A percentile compares a stretch with the other conserved stretches of the same genome.
Conservation (phyloP, 2,888 invertebrate species). For the Tillus elongatus region DNA sequence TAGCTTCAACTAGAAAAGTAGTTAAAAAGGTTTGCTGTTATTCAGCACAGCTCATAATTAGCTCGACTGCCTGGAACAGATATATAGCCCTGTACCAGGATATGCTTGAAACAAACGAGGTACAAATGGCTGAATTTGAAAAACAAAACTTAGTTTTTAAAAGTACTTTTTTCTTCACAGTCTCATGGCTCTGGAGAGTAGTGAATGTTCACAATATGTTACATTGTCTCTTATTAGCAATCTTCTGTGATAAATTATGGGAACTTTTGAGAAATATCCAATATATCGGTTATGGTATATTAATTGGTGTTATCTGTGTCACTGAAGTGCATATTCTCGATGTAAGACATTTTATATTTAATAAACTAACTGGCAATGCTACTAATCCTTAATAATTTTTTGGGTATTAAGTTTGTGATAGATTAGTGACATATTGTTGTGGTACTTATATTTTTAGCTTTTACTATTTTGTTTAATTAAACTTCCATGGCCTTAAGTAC, state of each 20-base stretch:
- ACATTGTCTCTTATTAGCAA: slow-evolving; percentile 63
- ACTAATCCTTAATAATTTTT: slow-evolving; percentile 20
- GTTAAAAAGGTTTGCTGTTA: slow-evolving; percentile 56
- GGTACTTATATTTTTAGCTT: too few relatives aligned
- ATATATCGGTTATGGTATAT: slow-evolving; percentile 60
- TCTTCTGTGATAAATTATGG: slow-evolving; percentile 77
- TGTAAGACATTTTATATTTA: slow-evolving; percentile 49
- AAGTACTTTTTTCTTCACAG: slow-evolving; percentile 64
- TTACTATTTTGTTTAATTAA: too few relatives aligned
- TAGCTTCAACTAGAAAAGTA: slow-evolving; percentile 58
- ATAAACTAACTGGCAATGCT: slow-evolving; percentile 39
- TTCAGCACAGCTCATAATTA: slow-evolving; percentile 61
- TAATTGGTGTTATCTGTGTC: slow-evolving; percentile 56
- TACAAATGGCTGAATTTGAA: slow-evolving; percentile 45
- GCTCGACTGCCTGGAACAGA: slow-evolving; percentile 75
- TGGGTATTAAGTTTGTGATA: too few relatives aligned
- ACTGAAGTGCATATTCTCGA: slow-evolving; percentile 65
- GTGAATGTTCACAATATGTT: slow-evolving; percentile 70
- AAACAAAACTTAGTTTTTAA: slow-evolving; percentile 55
- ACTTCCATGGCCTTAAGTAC: too few relatives aligned
- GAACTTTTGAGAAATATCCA: slow-evolving; percentile 62
- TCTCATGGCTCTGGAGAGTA: slow-evolving; percentile 67
- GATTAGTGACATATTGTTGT: too few relatives aligned
- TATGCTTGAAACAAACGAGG: slow-evolving; percentile 56
- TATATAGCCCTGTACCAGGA: slow-evolving; percentile 74